A percentile compares a stretch with the other conserved stretches of the same genome.
Conservation (phyloP, 2,888 invertebrate genomes). For the Linnaemya vulpina region DNA sequence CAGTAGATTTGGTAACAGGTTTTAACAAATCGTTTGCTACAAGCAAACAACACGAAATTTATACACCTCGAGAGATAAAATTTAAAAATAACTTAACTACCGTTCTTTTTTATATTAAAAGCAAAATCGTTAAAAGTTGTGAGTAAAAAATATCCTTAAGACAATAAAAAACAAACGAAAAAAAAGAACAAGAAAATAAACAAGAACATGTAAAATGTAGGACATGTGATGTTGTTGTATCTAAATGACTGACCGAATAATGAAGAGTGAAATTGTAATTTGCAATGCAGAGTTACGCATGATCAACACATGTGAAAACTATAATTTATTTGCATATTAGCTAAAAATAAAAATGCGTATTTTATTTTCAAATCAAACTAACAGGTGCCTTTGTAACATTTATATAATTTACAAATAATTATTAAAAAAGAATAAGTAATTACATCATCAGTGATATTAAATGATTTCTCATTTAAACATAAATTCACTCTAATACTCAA, state of each 20-base stretch:
- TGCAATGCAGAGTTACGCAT: constrained; percentile 12
- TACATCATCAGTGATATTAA: constrained; percentile 49
- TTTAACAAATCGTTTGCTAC: not conserved
- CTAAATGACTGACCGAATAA: constrained; percentile 6
- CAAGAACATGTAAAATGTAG: constrained; percentile 31
- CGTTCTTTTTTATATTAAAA: too few species aligned
- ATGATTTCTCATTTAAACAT: constrained; percentile 21
- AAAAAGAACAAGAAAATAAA: not conserved
- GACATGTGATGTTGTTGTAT: not conserved
- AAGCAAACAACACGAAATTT: not conserved
- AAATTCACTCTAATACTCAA: constrained; percentile 41
- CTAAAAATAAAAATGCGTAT: constrained; percentile 5
- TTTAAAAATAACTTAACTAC: constrained; percentile 26
- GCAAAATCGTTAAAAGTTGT: not conserved
- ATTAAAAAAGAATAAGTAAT: not conserved
- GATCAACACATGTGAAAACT: constrained; percentile 21
- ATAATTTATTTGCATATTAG: not conserved
- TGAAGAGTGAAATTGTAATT: constrained; percentile 4
- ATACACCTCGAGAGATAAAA: not conserved
- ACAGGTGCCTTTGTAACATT: constrained; percentile 61
- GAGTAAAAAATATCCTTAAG: constrained; percentile 9
- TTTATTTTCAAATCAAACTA: constrained; percentile 18
- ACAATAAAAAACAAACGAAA: not conserved
- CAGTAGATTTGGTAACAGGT: not conserved
- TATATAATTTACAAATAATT: constrained; percentile 32